These are phyloP conservation scores for Ptychobarbus kaznakovi DNA, from an alignment of 2,797 vertebrate genomes.

Conservation along the genomic window DNA sequence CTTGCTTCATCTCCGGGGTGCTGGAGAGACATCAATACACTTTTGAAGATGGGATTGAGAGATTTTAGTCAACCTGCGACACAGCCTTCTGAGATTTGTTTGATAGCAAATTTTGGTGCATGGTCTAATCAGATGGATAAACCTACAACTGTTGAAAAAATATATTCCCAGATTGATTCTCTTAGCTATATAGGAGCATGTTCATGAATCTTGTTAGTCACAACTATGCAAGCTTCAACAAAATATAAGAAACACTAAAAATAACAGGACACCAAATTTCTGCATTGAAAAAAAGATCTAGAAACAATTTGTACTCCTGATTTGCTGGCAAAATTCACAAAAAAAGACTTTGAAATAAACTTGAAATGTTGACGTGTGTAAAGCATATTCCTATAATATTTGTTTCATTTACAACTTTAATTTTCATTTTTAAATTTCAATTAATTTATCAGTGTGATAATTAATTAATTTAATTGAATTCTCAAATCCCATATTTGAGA, in stretches of 20 bases:
- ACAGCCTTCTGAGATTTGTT: constrained; percentile 2
- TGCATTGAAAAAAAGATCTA: background rate
- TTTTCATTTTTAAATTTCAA: too few species aligned
- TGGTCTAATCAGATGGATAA: constrained; percentile 20
- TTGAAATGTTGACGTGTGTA: too few species aligned
- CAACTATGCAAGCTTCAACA: background rate
- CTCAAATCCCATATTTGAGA: too few species aligned
- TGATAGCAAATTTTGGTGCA: constrained; percentile 1
- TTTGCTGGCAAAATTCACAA: too few species aligned
- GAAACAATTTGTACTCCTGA: background rate
- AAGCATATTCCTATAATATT: too few species aligned
- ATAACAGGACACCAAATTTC: background rate
- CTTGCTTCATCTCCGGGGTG: constrained; percentile 33
- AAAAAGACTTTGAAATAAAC: too few species aligned
- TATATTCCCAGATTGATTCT: background rate
- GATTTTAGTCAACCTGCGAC: constrained; percentile 39
- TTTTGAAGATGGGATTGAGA: constrained; percentile 23
- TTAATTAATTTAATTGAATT: too few species aligned
- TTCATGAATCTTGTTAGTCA: background rate
- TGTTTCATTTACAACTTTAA: too few species aligned
- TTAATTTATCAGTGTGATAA: too few species aligned
- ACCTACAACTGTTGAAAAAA: background rate
- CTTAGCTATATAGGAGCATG: background rate
- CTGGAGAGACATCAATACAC: constrained; percentile 45
- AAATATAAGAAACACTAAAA: background rate